Evolutionary conservation across 1,140 invertebrate species (phyloP).

Genomic region (Lepidurus couesii): DNA sequence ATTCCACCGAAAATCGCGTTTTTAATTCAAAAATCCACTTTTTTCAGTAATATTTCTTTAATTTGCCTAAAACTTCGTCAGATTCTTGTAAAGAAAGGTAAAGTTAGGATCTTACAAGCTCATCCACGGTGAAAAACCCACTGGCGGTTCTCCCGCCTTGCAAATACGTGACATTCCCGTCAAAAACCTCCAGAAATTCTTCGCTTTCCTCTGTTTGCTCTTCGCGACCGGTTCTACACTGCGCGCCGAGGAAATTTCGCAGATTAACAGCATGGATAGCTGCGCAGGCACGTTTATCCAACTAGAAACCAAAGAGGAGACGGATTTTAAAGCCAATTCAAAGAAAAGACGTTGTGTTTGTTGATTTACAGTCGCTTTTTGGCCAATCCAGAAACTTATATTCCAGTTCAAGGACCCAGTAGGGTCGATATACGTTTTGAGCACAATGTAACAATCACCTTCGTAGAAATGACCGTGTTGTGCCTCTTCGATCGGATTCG

Average conservation of each 20-base stretch:
- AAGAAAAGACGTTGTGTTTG: constrained; percentile 30
- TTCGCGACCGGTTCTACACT: constrained; percentile 93
- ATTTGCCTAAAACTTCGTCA: no score
- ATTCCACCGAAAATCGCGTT: not conserved
- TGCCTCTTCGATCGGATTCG: constrained; percentile 82
- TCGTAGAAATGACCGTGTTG: constrained; percentile 98
- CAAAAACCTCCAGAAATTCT: constrained; percentile 90
- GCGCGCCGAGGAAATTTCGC: constrained; percentile 88
- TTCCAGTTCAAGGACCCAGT: constrained; percentile 82
- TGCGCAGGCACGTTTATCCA: constrained; percentile 97
- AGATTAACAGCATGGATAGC: constrained; percentile 99
- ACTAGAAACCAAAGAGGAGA: constrained; percentile 45
- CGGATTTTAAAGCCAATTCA: constrained; percentile 25
- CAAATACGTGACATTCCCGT: constrained; percentile 88
- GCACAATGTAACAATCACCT: constrained; percentile 96
- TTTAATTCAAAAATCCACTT: no score
- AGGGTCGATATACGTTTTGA: constrained; percentile 79
- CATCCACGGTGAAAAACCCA: constrained; percentile 96
- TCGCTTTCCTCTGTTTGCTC: constrained; percentile 95
- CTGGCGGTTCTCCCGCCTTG: constrained; percentile 93
- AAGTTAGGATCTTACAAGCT: constrained; percentile 55
- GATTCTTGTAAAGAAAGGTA: no score
- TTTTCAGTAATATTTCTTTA: no score
- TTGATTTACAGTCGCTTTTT: constrained; percentile 75
- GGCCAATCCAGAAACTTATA: constrained; percentile 99